Base-by-base conservation (phyloP, 2,113 vertebrate genomes). In the Tetrax tetrax region DNA sequence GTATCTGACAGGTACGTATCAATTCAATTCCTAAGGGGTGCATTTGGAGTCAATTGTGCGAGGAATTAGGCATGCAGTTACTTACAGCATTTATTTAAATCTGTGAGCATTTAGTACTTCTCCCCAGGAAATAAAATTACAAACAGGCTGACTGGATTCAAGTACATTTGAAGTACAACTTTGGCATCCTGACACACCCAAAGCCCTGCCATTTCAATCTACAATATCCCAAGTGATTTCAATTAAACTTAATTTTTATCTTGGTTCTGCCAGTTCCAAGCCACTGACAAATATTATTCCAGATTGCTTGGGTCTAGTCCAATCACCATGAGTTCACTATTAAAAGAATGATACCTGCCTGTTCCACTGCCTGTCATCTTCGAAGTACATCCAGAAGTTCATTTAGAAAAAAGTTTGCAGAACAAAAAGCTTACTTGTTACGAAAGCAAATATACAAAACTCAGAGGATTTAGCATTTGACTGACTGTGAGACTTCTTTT, bases 71-170 rank as follows among this genome's bases (percentile, higher is more conserved):
- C 57, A 86, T 78, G 74, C 63, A 66, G 74, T 76, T 93, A 83
- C 74, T 74, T 87, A 61, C 14, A 88, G 91, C 76, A 47, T 86
- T 66, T 93, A 85, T 92, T 92, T 96, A 96, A 96, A 96, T 82
- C 83, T 92, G 25, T 54, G 47, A 96, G 68, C 27, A 87, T 83
- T 79, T 87, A 95, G 68, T 63, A 64, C 25, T 81, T 37, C 48
- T 66, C 35, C 38, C 66, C 19, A 70, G 41, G 60, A 90, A 94
- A 45, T 54, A 61, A 79, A 94, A 75, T 79, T 90, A 37, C 23
- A 66, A 66, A 29, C 28, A 86, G 28, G 33, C 20, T 68, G 56
- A 66, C 69, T 81, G 24, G 27, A 78, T 81, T 83, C 51, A 81
- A 81, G 33, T 38, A 15, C 35, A 38, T 51, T 75, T 5, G 22